These are phyloP conservation scores for Gavia stellata DNA, from an alignment of 2,113 vertebrate species.

Conservation along the genomic window DNA sequence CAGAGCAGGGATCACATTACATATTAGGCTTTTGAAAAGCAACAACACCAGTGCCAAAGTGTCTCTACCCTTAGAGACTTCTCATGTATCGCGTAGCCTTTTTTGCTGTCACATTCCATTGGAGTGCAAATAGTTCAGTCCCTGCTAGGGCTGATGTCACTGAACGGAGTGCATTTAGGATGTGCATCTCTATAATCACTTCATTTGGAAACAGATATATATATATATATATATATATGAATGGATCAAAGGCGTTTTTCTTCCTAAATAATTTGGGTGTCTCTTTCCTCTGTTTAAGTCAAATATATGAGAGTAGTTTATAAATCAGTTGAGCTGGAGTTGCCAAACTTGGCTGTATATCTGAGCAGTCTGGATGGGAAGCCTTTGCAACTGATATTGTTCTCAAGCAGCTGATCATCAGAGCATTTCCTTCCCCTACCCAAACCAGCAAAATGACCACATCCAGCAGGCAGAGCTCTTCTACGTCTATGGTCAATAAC, in stretches of 20 bases:
- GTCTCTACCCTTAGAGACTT: conserved; percentile 57
- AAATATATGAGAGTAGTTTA: conserved; percentile 12
- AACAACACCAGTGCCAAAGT: conserved; percentile 44
- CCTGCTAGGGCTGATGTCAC: conserved; percentile 62
- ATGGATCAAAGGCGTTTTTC: not conserved
- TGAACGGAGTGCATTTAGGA: conserved; percentile 70
- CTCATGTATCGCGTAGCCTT: conserved; percentile 70
- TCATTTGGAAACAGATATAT: not conserved
- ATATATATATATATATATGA: not conserved
- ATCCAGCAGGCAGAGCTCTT: conserved; percentile 49
- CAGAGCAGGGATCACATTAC: conserved; percentile 53
- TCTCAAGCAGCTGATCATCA: conserved; percentile 51
- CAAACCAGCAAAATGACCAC: conserved; percentile 59
- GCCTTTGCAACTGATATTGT: conserved; percentile 49
- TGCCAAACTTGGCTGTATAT: conserved; percentile 32
- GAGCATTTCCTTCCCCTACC: conserved; percentile 39
- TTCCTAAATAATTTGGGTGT: not conserved
- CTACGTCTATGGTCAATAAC: conserved; percentile 76
- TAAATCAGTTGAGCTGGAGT: conserved; percentile 14
- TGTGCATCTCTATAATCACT: conserved; percentile 51
- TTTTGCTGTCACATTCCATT: conserved; percentile 70
- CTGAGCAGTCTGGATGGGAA: conserved; percentile 43
- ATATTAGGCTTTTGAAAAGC: conserved; percentile 63
- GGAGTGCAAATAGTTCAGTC: conserved; percentile 60
- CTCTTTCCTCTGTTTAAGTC: not conserved